A percentile compares a stretch with the other conserved stretches of the same genome.
Conservation (phyloP, 2,888 invertebrate genomes). For the Ganaspis brasiliensis region DNA sequence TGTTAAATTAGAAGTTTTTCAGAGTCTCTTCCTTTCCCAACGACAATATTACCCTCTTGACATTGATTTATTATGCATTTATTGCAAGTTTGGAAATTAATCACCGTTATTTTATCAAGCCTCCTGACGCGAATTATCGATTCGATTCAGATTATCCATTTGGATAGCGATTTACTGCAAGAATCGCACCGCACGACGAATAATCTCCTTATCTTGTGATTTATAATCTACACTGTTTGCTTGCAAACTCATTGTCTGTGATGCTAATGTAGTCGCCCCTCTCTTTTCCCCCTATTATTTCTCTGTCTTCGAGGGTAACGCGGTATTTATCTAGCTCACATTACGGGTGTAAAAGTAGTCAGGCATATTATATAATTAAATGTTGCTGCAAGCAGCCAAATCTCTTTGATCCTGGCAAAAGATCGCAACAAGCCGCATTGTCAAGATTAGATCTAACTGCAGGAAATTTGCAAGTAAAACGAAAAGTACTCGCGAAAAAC, state of each 20-base stretch:
- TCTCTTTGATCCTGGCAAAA: slow-evolving; percentile 32
- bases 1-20: not conserved
- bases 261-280: slow-evolving; percentile 60
- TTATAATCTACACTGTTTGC: slow-evolving; percentile 58
- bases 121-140: slow-evolving; percentile 11
- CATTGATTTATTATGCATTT: not conserved
- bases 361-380: slow-evolving; percentile 36
- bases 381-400: slow-evolving; percentile 7
- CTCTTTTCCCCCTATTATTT: slow-evolving; percentile 44
- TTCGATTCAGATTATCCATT: slow-evolving; percentile 22
- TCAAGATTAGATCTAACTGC: slow-evolving; percentile 10
- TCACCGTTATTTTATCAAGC: not conserved
- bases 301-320: slow-evolving; percentile 16
- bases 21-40: not conserved
- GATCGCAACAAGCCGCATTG: slow-evolving; percentile 21
- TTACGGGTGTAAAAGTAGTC: slow-evolving; percentile 35
- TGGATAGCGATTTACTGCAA: slow-evolving; percentile 47
- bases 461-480: slow-evolving; percentile 34
- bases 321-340: slow-evolving; percentile 18
- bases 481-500: slow-evolving; percentile 17
- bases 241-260: slow-evolving; percentile 58
- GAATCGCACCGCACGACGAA: slow-evolving; percentile 43
- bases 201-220: slow-evolving; percentile 53
- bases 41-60: not conserved
- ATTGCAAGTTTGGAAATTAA: not conserved